Base-by-base conservation (phyloP, 2,797 vertebrate species). In the Chiroxiphia lanceolata region DNA sequence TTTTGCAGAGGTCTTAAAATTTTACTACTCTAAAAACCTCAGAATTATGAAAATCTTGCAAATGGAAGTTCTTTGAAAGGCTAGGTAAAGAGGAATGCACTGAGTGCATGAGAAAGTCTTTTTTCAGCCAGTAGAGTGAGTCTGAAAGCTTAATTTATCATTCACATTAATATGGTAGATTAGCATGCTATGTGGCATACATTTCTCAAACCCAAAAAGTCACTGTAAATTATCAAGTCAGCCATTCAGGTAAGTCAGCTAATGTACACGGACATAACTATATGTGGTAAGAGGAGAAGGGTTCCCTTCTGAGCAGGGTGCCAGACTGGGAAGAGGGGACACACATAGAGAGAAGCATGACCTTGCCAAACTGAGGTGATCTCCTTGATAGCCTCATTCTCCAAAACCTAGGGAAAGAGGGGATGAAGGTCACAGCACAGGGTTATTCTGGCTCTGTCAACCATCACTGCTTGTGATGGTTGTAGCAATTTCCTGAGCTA, bases 91-190 rank as follows among this genome's bases (percentile, higher is more conserved):
- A 70, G 26, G 26, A 90, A 93, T 64, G 60, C 31, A 71, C 9
- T 6, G 21, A 86, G 61, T 45, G 61, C 34, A 53, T 1, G 3
- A 15, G 5, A 75, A 88, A 33, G 33, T 64, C 69, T 67, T 87
- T 79, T 90, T 65, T 64, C 53, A 94, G 71, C 16, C 10, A 4
- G 19, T 16, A 78, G 57, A 88, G 12, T 72, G 48, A 87, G 82
- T 75, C 36, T 87, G 89, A 91, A 92, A 77, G 64, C 26, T 34
- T 71, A 74, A 92, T 91, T 91, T 94, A 74, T 78, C 82, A 70
- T 85, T 83, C 44, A 34, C 68, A 56, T 87, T 90, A 91, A 59
- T 63, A 70, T 0, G 1, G 44, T 23, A 78, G 65, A 87, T 87
- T 63, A 85, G 68, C 36, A 33, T 70, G 56, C 60, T 51, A 34